Evolutionary conservation across 2,797 vertebrate species (phyloP), one percentile per base, ranked within the genome.

Genomic region (Petrocephalus sullivani): DNA sequence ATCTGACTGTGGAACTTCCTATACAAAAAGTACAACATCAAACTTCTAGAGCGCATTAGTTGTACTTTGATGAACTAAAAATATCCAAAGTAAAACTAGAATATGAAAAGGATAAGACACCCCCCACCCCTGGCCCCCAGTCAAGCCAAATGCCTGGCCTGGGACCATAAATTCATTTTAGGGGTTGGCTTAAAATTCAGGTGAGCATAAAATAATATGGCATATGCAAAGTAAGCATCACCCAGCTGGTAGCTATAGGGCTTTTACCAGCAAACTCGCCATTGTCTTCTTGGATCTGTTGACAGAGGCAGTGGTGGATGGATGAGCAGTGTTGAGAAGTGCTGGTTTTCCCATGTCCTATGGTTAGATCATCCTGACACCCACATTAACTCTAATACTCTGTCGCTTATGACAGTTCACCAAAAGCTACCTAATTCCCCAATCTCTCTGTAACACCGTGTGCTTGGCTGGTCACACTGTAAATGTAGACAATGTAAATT

Each of bases 1-100:
- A 78, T 49, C 19, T 78, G 71, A 0, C 16, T 78, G 19, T 49
- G 19, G 71, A 41, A 49, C 7, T 3, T 78, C 71, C 19, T 49
- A 19, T n/a, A 19, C 14, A 49, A 78, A n/a, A 46, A 78, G 71
- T 49, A 41, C 16, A 19, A 46, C 41, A 19, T 78, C 41, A 37
- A 37, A 41, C 19, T 78, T 78, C 7, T 41, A 49, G 19, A 78
- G 71, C 37, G 71, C 41, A 78, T 1, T 1, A 3, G 6, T 19
- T 78, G 54, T 46, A 46, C 14, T 64, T 21, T 53, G 87, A 83
- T 87, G 85, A 89, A 82, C 41, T 75, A 64, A 87, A 83, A 64
- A 51, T 75, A 82, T 64, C 83, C 87, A 85, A 56, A 23, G 58
- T 23, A 57, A 19, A 57, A 57, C 10, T 57, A 57, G 19, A 78